Evolutionary conservation across 2,888 invertebrate species (phyloP).

Genomic region (Beris chalybata): DNA sequence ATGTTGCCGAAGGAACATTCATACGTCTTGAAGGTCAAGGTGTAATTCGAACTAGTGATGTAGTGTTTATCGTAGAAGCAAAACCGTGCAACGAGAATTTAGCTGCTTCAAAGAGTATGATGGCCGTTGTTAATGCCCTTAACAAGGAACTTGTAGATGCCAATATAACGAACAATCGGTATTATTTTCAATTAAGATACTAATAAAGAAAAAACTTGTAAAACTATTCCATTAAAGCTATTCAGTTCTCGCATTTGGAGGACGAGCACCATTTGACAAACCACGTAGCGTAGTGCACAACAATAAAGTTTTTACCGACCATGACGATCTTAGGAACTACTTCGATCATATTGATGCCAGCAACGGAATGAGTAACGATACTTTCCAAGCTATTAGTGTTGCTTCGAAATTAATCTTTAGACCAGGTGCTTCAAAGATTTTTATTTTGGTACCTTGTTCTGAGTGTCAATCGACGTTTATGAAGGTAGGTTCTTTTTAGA

Average conservation of each 20-base stretch:
- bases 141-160: conserved; percentile 69
- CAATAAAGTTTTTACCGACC: conserved; percentile 69
- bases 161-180: conserved; percentile 71
- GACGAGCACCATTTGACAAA: conserved; percentile 69
- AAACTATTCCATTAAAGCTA: conserved; percentile 61
- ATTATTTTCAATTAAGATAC: conserved; percentile 19
- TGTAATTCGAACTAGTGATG: conserved; percentile 73
- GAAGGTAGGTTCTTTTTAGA: conserved; percentile 59
- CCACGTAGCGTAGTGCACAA: conserved; percentile 75
- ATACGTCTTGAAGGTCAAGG: conserved; percentile 62
- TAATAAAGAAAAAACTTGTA: neutral
- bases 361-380: conserved; percentile 62
- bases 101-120: conserved; percentile 67
- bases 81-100: conserved; percentile 78
- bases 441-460: conserved; percentile 80
- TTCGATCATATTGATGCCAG: conserved; percentile 72
- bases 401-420: conserved; percentile 76
- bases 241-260: conserved; percentile 81
- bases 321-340: conserved; percentile 65
- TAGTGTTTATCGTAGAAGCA: conserved; percentile 88
- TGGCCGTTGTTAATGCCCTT: conserved; percentile 67
- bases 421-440: conserved; percentile 79
- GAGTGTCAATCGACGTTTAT: conserved; percentile 70
- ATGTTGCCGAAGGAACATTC: conserved; percentile 76
- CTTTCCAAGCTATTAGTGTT: conserved; percentile 74